phyloP scores from a whole-genome alignment of 2,888 invertebrate species.

The Hemaris fuciformis region DNA sequence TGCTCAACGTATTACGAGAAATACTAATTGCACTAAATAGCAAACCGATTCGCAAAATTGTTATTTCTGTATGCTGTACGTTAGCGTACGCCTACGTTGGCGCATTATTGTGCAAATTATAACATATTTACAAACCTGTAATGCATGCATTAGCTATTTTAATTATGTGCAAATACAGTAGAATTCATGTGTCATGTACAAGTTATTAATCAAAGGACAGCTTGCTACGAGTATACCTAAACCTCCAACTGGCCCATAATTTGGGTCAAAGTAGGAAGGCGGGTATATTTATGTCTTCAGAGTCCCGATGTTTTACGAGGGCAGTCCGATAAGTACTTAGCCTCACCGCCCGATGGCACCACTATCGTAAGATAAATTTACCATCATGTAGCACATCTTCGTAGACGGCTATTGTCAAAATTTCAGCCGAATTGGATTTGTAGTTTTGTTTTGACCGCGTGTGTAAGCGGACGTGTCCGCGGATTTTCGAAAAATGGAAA shows the following conservation, averaged over 20 bases:
- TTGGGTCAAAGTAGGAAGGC: neutral
- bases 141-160: too few relatives aligned
- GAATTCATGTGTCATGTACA: neutral
- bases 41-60: neutral
- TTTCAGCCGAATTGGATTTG: too few relatives aligned
- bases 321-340: too few relatives aligned
- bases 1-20: neutral
- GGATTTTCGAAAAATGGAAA: too few relatives aligned
- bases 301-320: neutral
- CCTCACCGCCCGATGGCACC: too few relatives aligned
- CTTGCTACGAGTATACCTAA: too few relatives aligned
- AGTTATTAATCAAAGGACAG: neutral
- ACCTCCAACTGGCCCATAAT: neutral
- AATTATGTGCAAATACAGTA: neutral
- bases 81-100: neutral
- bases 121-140: neutral
- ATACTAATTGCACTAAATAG: constrained; percentile 1
- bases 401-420: too few relatives aligned
- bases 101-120: neutral
- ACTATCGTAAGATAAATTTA: too few relatives aligned
- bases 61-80: neutral
- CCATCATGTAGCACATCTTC: too few relatives aligned
- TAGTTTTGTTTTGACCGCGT: too few relatives aligned
- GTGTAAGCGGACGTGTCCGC: too few relatives aligned
- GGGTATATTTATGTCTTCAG: neutral